Evolutionary conservation across 2,888 invertebrate genomes (phyloP), one percentile per base, ranked within the genome.

Genomic region (Iphiclides podalirius): DNA sequence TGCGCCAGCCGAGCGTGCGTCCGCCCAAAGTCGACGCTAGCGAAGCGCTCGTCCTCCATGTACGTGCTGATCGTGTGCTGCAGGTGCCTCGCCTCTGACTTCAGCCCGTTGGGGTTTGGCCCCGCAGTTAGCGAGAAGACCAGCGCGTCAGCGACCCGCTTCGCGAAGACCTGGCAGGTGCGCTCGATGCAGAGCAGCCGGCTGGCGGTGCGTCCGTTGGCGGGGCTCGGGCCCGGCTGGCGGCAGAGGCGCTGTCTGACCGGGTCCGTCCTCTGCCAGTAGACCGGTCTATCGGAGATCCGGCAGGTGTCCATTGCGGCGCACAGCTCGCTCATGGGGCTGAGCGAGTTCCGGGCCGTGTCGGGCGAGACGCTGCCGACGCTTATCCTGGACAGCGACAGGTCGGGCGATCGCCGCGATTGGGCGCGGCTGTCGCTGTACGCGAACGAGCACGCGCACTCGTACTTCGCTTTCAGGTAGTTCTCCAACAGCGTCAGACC

Each of bases 401-500:
- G 57, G 0, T 84, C 79, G 0, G 75, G 67, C 0, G 67, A 61
- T 28, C 70, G 68, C 2, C 63, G 70, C 0, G 73, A 70, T 44
- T 75, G 73, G 0, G 68, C 72, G 51, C 77, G 73, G 31, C 79
- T 83, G 42, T 84, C 80, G 55, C 64, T 84, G 60, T 79, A 84
- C 0, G 75, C 79, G 57, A 75, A 69, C 0, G 82, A 79, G 41
- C 77, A 85, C 0, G 82, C 82, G 38, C 73, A 71, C n/a, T 84
- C 79, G 70, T 90, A 90, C 68, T 90, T 90, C 2, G 75, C 67
- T 61, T 90, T 90, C 15, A 98, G 82, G 80, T 94, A 94, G 36
- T 90, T 89, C 72, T 98, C 97, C 7, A 98, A 76, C 34, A 92
- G 84, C 0, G 79, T 66, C 6, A 98, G 86, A 0, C 98, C 98